Evolutionary conservation across 2,797 vertebrate genomes (phyloP), one percentile per base, ranked within the genome.

Genomic region (Odontamblyopus rebecca): DNA sequence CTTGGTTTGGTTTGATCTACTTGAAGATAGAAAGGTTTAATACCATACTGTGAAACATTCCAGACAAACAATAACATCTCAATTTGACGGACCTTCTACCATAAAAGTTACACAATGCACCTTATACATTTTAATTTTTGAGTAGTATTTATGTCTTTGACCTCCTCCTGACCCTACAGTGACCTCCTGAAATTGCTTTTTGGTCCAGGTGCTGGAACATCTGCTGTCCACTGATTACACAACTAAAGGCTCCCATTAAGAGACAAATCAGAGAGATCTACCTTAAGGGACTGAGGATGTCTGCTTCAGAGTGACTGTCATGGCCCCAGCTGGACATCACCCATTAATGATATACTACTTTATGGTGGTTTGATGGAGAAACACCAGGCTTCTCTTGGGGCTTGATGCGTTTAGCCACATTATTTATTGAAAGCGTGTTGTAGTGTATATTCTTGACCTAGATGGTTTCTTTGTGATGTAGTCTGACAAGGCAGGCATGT

Each of bases 211-310:
- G 15, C 32, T 73, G 30, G 30, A 82, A 81, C 78, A 83, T 79
- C 77, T 81, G 80, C 74, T 73, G 67, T 68, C 69, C 57, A 53
- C 66, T 72, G 65, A 84, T 81, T 74, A 77, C 70, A 75, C 80
- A 77, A 15, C 41, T 44, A 44, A 44, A 48, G 13, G 3, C 68
- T 69, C 77, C 73, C 61, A 48, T 48, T 72, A 80, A 48, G 70
- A 66, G 69, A 69, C 53, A 61, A 64, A 56, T 60, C 77, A 70
- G 35, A 78, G 74, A 48, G 13, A 48, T 23, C 2, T 59, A 83
- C 76, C 67, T 66, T 26, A 4, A 59, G 82, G 73, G 71, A 77
- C 66, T 84, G 53, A 62, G 48, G 32, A 30, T 26, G 62, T 70
- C 71, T 54, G 51, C 44, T 15, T 48, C 44, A 48, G 51, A 54